Evolutionary conservation across 2,888 invertebrate species (phyloP), one percentile per base, ranked within the genome.

Genomic region (Adela reaumurella): DNA sequence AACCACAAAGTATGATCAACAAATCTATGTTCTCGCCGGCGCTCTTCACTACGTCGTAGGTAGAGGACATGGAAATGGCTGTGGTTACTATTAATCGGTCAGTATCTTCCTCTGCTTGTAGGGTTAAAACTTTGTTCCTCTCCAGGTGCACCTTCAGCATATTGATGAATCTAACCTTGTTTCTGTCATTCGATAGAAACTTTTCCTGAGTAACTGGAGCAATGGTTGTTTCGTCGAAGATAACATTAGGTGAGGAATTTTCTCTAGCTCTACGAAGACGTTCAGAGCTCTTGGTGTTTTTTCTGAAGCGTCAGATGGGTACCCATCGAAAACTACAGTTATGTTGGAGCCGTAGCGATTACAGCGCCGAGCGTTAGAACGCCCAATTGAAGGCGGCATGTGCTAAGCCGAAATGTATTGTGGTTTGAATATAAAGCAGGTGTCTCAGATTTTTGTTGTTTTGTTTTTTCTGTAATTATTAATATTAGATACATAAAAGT

Each of bases 231-330:
- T 51, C 50, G 19, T 51, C 50, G 20, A 41, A 24, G 29, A 50
- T 51, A 46, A 50, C 44, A 17, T 50, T 42, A 18, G 43, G 49
- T n/a, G 51, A 52, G 47, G 35, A 46, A 20, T 51, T 35, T 51
- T n/a, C 20, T 24, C 44, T 46, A 20, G 41, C 43, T 51, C 51
- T 50, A 19, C 46, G 49, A 19, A 51, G 50, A 51, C 51, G 51
- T 19, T 51, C 49, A 51, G 46, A 51, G 49, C 49, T 45, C 46
- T 51, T 50, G 17, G 46, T 51, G 46, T 29, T 45, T 50, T 49
- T 19, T 50, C 24, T 50, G n/a, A 20, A 50, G 50, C 50, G 43
- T 47, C 52, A 43, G 16, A 17, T 19, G 52, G 47, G 47, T 43
- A 49, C 16, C 45, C 51, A 47, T 49, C 35, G 48, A 28, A 46